A percentile compares a stretch with the other conserved stretches of the same genome.
Conservation (phyloP, 2,113 vertebrate species). For the Nestor notabilis region DNA sequence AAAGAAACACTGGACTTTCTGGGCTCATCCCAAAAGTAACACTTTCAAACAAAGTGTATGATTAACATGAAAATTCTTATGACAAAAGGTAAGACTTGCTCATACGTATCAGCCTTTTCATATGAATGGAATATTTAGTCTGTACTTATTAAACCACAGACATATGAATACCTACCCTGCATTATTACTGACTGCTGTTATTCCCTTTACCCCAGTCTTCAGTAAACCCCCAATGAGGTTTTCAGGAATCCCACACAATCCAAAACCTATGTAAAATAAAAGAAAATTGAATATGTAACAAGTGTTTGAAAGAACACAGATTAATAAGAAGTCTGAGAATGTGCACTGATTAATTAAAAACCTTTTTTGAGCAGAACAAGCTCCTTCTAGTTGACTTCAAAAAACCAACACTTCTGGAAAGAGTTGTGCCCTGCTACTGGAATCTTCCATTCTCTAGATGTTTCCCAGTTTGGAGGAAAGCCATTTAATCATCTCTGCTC, state of each 20-base stretch:
- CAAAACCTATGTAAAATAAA: conserved; percentile 83
- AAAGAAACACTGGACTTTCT: not conserved
- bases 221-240: conserved; percentile 94
- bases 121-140: not conserved
- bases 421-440: not conserved
- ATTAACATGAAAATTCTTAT: not conserved
- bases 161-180: conserved; percentile 85
- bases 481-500: not conserved
- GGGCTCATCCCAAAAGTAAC: not conserved
- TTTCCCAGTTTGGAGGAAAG: not conserved
- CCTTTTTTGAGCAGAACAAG: not conserved
- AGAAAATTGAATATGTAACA: not conserved
- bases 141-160: not conserved
- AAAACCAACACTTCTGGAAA: not conserved
- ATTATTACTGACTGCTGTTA: conserved; percentile 98
- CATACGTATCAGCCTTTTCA: not conserved
- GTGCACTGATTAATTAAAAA: not conserved
- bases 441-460: not conserved
- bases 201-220: conserved; percentile 87
- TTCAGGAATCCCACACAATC: conserved; percentile 96
- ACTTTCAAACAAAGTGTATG: not conserved
- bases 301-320: not conserved
- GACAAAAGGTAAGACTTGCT: not conserved
- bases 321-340: not conserved
- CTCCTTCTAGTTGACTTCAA: not conserved